These are phyloP conservation scores for Oreotragus oreotragus DNA, from an alignment of 2,113 vertebrate genomes.

Conservation along the genomic window DNA sequence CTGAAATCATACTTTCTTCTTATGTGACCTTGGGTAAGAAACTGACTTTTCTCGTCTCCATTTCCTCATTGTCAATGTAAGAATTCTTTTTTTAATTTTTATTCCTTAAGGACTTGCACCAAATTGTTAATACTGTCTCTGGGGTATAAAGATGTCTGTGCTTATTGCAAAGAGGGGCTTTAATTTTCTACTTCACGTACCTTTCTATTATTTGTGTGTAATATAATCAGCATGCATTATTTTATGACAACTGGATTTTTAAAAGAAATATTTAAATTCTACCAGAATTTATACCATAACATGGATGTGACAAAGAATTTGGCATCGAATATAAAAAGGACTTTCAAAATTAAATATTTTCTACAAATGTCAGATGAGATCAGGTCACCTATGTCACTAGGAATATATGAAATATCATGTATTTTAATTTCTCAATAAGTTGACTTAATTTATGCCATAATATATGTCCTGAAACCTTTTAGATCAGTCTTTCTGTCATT, in stretches of 20 bases:
- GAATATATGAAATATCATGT: background rate
- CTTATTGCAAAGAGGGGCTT: background rate
- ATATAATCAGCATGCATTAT: background rate
- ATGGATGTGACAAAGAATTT: background rate
- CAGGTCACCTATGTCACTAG: background rate
- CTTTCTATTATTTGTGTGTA: background rate
- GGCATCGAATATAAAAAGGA: background rate
- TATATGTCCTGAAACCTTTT: background rate
- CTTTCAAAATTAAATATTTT: background rate
- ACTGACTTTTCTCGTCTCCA: background rate
- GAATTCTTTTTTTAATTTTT: background rate
- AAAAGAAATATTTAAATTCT: constrained; percentile 7
- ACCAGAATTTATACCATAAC: background rate
- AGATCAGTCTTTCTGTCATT: background rate
- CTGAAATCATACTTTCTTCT: background rate
- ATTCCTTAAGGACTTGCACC: background rate
- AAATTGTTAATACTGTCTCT: background rate
- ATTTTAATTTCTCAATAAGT: constrained; percentile 2
- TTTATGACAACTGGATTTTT: constrained; percentile 4
- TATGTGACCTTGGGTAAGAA: background rate
- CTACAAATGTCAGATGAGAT: background rate
- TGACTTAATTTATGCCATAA: background rate
- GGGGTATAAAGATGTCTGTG: background rate
- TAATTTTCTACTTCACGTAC: background rate
- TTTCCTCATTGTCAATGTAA: background rate